These are phyloP conservation scores for Hybognathus amarus DNA, from an alignment of 2,797 vertebrate genomes.

Conservation along the genomic window DNA sequence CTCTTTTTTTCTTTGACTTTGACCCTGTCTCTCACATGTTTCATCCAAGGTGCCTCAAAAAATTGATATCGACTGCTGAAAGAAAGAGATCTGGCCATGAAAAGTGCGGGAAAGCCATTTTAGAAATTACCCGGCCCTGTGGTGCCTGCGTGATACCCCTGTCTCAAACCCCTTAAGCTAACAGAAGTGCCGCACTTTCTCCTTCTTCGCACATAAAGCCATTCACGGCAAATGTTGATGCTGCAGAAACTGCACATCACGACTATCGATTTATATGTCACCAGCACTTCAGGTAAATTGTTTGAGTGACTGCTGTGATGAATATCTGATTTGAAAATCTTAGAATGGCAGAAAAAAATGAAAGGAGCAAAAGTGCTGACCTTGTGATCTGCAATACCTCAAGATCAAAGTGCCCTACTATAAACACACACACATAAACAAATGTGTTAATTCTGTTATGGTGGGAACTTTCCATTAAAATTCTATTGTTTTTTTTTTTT, in stretches of 20 bases:
- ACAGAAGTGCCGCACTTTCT: slow-evolving; percentile 64
- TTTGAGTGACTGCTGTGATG: slow-evolving; percentile 86
- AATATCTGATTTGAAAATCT: slow-evolving; percentile 86
- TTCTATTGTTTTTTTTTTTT: background rate
- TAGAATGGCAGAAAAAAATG: slow-evolving; percentile 63
- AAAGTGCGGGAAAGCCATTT: slow-evolving; percentile 84
- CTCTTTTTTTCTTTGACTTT: slow-evolving; percentile 6
- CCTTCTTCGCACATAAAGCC: slow-evolving; percentile 73
- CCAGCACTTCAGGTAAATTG: slow-evolving; percentile 87
- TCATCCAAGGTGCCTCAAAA: slow-evolving; percentile 58
- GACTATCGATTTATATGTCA: slow-evolving; percentile 88
- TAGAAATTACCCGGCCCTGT: slow-evolving; percentile 79
- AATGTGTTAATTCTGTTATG: background rate
- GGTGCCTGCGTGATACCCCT: slow-evolving; percentile 60
- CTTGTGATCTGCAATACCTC: slow-evolving; percentile 63
- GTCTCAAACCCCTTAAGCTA: slow-evolving; percentile 44
- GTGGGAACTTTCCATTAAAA: background rate
- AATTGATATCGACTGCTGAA: slow-evolving; percentile 81
- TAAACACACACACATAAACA: background rate
- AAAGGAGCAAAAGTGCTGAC: slow-evolving; percentile 81
- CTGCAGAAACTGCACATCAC: slow-evolving; percentile 84
- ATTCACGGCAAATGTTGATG: slow-evolving; percentile 84
- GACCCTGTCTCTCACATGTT: slow-evolving; percentile 32
- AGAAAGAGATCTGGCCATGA: slow-evolving; percentile 79
- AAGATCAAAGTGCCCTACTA: background rate